Evolutionary conservation across 2,888 invertebrate genomes (phyloP).

Genomic region (Philereme transversata): DNA sequence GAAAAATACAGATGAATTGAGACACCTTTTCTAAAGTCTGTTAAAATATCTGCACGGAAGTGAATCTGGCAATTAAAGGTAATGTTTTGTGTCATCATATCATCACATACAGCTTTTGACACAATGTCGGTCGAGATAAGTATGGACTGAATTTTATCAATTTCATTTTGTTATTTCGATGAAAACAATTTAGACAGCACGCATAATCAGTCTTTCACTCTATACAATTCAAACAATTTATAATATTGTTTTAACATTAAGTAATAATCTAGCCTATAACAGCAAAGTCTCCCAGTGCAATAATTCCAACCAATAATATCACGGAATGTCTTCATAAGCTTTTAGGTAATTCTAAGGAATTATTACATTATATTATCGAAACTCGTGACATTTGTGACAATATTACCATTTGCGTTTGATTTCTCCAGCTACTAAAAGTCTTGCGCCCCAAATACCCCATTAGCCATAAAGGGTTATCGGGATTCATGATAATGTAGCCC

Average conservation of each 20-base stretch:
- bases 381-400: conserved; percentile 7
- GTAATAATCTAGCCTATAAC: conserved; percentile 19
- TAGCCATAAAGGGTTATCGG: conserved; percentile 27
- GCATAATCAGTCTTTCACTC: background rate
- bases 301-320: conserved; percentile 30
- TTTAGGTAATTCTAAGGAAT: conserved; percentile 22
- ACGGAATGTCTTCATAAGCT: conserved; percentile 19
- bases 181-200: background rate
- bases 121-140: too few relatives aligned
- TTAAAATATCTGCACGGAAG: too few relatives aligned
- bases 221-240: background rate
- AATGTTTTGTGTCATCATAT: too few relatives aligned
- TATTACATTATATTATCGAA: conserved; percentile 24
- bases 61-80: too few relatives aligned
- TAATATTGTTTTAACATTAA: conserved; percentile 25
- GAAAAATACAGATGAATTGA: too few relatives aligned
- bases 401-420: conserved; percentile 29
- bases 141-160: background rate
- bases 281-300: conserved; percentile 15
- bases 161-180: background rate
- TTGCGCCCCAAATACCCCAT: conserved; percentile 16
- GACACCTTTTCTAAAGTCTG: too few relatives aligned
- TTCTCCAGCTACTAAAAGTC: conserved; percentile 17
- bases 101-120: too few relatives aligned
- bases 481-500: conserved; percentile 30